Percentiles rank a stretch among this genome's conserved stretches.
phyloP scores from a whole-genome alignment of 2,888 invertebrate genomes.

The Dexiosoma caninum region DNA sequence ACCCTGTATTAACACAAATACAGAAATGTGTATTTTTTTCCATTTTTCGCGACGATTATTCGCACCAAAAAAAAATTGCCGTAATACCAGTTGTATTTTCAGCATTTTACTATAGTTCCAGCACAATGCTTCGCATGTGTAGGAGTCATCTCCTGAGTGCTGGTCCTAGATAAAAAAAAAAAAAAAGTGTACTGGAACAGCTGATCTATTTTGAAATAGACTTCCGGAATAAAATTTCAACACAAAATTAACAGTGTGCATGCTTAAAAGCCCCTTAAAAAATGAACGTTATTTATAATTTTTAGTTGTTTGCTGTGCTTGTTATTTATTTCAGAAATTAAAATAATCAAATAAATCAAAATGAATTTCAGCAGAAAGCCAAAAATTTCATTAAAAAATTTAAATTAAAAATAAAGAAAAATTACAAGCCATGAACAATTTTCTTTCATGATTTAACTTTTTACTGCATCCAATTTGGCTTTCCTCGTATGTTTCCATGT shows the following conservation, averaged over 20 bases:
- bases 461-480: conserved; percentile 16
- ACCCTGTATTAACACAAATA: too few relatives aligned
- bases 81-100: too few relatives aligned
- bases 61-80: too few relatives aligned
- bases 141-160: too few relatives aligned
- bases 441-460: conserved; percentile 44
- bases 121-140: too few relatives aligned
- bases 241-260: not conserved
- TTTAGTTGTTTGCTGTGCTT: conserved; percentile 29
- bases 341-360: conserved; percentile 20
- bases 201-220: too few relatives aligned
- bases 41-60: too few relatives aligned
- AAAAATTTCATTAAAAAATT: conserved; percentile 23
- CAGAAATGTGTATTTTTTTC: too few relatives aligned
- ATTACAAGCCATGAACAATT: conserved; percentile 53
- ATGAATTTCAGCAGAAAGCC: not conserved
- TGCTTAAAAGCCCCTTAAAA: not conserved
- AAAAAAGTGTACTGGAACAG: too few relatives aligned
- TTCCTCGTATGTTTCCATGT: conserved; percentile 25
- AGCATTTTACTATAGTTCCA: too few relatives aligned
- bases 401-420: not conserved
- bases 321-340: conserved; percentile 17
- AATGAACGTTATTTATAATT: not conserved
- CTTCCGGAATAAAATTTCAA: too few relatives aligned
- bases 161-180: too few relatives aligned